These are phyloP conservation scores for Karalla daura DNA, from an alignment of 2,797 vertebrate genomes.

Conservation along the genomic window DNA sequence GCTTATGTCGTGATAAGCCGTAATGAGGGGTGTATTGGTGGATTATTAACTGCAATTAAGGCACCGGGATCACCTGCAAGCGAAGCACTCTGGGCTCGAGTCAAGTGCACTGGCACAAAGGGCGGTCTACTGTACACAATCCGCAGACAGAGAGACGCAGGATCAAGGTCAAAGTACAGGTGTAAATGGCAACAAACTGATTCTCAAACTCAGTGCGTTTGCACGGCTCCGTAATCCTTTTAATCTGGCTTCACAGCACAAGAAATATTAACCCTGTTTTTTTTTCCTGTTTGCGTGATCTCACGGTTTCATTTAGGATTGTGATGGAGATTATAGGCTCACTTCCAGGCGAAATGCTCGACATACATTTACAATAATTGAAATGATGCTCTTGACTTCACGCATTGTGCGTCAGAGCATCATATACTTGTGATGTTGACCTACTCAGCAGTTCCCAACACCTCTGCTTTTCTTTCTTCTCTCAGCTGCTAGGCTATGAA, in stretches of 20 bases:
- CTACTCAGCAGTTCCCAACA: conserved; percentile 31
- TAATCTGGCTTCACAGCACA: neutral
- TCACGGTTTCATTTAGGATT: neutral
- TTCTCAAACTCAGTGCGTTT: neutral
- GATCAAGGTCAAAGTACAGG: conserved; percentile 25
- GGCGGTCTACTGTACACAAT: conserved; percentile 9
- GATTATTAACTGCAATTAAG: conserved; percentile 72
- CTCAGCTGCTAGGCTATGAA: neutral
- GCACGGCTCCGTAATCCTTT: neutral
- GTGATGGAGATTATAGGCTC: neutral
- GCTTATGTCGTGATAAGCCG: conserved; percentile 56
- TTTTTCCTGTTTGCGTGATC: neutral
- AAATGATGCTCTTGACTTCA: conserved; percentile 2
- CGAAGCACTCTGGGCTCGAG: conserved; percentile 19
- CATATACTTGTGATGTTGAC: conserved; percentile 19
- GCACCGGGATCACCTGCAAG: conserved; percentile 20
- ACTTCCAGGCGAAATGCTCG: neutral
- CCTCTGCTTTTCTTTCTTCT: conserved; percentile 19
- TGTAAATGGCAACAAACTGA: conserved; percentile 3
- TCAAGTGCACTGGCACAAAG: conserved; percentile 40
- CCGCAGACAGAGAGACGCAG: conserved; percentile 6
- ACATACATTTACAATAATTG: neutral
- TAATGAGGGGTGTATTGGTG: conserved; percentile 51
- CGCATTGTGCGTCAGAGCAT: conserved; percentile 7
- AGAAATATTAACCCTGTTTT: neutral